phyloP scores from a whole-genome alignment of 2,113 vertebrate species.

The Recurvirostra avosetta region DNA sequence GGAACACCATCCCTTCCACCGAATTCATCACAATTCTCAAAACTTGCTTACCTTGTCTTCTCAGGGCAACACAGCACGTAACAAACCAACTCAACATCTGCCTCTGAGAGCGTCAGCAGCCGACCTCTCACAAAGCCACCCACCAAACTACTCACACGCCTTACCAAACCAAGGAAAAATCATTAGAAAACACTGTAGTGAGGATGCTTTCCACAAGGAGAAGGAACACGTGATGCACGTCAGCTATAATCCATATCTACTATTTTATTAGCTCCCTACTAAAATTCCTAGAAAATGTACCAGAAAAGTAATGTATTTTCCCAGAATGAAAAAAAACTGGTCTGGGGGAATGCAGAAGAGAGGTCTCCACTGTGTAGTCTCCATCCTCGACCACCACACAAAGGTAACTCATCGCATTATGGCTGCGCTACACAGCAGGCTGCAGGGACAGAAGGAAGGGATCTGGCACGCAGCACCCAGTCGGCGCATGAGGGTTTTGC shows the following conservation, averaged over 20 bases:
- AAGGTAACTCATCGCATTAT: fast-evolving
- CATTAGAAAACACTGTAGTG: background rate
- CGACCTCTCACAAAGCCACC: background rate
- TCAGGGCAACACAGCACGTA: background rate
- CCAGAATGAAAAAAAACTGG: background rate
- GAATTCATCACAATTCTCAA: background rate
- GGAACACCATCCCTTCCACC: background rate
- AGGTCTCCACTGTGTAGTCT: background rate
- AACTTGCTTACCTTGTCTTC: background rate
- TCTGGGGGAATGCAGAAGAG: background rate
- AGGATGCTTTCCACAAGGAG: background rate
- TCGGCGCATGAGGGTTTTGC: fast-evolving
- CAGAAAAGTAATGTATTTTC: background rate
- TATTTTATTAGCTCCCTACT: background rate
- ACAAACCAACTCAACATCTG: background rate
- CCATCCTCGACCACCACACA: background rate
- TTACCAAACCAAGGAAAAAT: background rate
- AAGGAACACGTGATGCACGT: fast-evolving
- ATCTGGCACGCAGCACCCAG: fast-evolving
- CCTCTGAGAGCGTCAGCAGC: background rate
- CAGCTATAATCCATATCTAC: fast-evolving
- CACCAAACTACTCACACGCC: background rate
- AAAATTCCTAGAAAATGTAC: background rate
- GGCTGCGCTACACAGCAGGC: too few species aligned
- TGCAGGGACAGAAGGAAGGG: background rate